Evolutionary conservation across 2,888 invertebrate genomes (phyloP), one percentile per base, ranked within the genome.

Genomic region (Drosophila picticornis): DNA sequence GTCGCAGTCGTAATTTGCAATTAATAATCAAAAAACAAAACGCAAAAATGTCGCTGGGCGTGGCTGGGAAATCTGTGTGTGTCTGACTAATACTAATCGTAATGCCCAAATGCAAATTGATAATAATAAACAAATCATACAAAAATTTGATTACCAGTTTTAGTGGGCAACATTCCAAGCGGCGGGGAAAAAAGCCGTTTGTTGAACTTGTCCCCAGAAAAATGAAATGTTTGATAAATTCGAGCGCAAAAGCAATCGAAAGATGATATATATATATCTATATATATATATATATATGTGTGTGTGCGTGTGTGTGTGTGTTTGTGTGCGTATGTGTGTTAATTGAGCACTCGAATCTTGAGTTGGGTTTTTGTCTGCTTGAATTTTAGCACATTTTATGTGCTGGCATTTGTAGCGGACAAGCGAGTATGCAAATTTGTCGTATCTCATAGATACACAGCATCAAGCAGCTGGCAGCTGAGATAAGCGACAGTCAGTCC

Each of bases 1-100:
- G 86, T 88, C 87, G 80, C 72, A 56, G 59, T 72, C 84, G 90
- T 88, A 88, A 86, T 88, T 85, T 85, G 75, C 82, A 78, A 90
- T 53, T 62, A 38, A 43, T 53, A 65, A 25, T 43, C 60, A 32
- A 31, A 25, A 59, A 58, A 52, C 55, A 48, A 51, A 46, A 51
- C 50, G 34, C 36, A 48, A 31, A 68, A 67, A n/a, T 60, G 61
- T 32, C 32, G 29, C 58, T 69, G 62, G 81, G 81, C 81, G 78
- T 70, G 73, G 57, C 81, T 80, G 81, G 63, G 38, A 76, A 76
- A 64, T 57, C 61, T 59, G 69, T 70, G 62, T 65, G 34, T 53
- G 52, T 19, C 73, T 83, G 87, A 81, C 81, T 82, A 89, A 81
- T 77, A 81, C 61, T 70, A 77, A 80, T 73, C 74, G 66, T 63